Base-by-base conservation (phyloP, 2,113 vertebrate species). In the Campylomormyrus numenius region DNA sequence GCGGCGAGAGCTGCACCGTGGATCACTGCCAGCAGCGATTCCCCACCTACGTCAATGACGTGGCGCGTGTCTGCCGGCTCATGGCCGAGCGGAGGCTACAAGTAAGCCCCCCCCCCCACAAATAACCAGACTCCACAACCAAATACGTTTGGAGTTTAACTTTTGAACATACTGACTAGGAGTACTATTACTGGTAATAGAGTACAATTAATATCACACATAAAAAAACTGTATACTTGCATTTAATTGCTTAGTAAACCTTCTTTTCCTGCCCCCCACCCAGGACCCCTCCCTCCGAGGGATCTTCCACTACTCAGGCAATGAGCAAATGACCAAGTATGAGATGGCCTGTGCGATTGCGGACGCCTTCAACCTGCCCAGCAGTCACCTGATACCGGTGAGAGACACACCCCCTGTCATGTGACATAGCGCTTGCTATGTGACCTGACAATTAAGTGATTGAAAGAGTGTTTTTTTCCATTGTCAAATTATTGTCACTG, bases 241-340 rank as follows among this genome's bases (percentile, higher is more conserved):
- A 17, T 80, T 42, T 80, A 39, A 39, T 39, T 80, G 35, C 13
- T 17, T 21, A 39, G 74, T 80, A 42, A 80, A 42, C 24, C 58
- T 3, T 24, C 24, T n/a, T 62, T n/a, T 62, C 24, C 58, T 6
- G 7, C 24, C 58, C n/a, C 3, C 70, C 93, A 90, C 21, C 17
- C 89, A 98, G 98, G 98, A 99, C 89, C 94, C 97, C 0, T 97
- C 98, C 1, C 92, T 99, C 88, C 96, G 94, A 92, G 98, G 98
- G 90, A 95, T 96, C 11, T 99, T 98, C 92, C 98, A 99, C 92
- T 99, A 97, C 94, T 99, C 98, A 35, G 97, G 96, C 35, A 98
- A 97, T 27, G 97, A 99, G 62, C 97, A 98, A 94, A 99, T 99
- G 98, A 99, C 98, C 0, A 99, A 99, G 90, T 99, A 98, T 89